Conservation (phyloP, 2,113 vertebrate species). For the Hippocampus comes region DNA sequence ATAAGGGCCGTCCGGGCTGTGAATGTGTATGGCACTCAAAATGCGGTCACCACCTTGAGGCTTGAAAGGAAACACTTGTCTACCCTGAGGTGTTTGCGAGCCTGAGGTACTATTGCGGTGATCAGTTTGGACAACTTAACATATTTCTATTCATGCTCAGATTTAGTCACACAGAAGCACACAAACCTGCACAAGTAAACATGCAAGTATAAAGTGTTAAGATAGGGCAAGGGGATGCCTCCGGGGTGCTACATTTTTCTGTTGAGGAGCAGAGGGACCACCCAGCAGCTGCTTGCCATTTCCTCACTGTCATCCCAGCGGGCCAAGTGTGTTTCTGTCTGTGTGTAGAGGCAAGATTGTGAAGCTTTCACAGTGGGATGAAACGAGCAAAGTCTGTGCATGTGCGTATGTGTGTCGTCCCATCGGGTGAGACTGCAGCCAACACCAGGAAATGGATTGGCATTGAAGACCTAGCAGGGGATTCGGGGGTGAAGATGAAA, state of each 20-base stretch:
- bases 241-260: conserved; percentile 51
- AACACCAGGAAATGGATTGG: conserved; percentile 72
- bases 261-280: conserved; percentile 48
- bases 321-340: conserved; percentile 39
- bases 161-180: conserved; percentile 19
- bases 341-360: conserved; percentile 54
- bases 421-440: conserved; percentile 60
- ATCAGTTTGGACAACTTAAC: conserved; percentile 22
- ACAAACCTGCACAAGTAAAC: conserved; percentile 27
- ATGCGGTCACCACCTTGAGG: not conserved
- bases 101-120: conserved; percentile 21
- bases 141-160: conserved; percentile 30
- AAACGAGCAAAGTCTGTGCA: conserved; percentile 45
- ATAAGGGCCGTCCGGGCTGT: not conserved
- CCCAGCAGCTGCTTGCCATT: conserved; percentile 59
- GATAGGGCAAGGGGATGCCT: conserved; percentile 40
- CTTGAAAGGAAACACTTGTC: conserved; percentile 5
- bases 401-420: conserved; percentile 33
- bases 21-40: conserved; percentile 1
- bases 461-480: conserved; percentile 64
- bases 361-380: conserved; percentile 48
- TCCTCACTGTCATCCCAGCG: conserved; percentile 50
- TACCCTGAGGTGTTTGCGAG: not conserved
- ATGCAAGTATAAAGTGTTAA: conserved; percentile 25
- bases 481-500: conserved; percentile 68